Evolutionary conservation across 2,888 invertebrate species (phyloP).

Genomic region (Stenolophus ochropezus): DNA sequence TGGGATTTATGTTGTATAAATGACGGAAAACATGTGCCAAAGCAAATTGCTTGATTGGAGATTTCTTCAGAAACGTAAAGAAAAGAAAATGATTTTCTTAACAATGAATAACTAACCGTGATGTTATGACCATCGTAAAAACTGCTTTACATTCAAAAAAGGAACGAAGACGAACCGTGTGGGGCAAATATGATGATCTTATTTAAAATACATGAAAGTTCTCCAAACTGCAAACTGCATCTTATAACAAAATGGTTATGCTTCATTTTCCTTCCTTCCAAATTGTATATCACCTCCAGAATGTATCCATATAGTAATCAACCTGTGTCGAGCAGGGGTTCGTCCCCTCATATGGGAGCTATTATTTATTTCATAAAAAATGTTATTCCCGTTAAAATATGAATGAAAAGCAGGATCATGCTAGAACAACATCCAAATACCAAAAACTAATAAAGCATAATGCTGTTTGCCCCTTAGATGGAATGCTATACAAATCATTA

Average conservation of each 20-base stretch:
- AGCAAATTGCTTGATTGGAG: too few relatives aligned
- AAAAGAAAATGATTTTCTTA: too few relatives aligned
- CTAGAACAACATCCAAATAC: slow-evolving; percentile 24
- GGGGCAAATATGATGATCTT: too few relatives aligned
- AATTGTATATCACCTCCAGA: not conserved
- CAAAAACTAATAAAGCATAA: slow-evolving; percentile 39
- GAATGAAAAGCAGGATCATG: slow-evolving; percentile 13
- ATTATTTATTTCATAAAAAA: slow-evolving; percentile 36
- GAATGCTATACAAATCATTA: slow-evolving; percentile 43
- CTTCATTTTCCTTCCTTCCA: not conserved
- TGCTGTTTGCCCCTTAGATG: not conserved
- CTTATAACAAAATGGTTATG: not conserved
- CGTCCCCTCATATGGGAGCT: not conserved
- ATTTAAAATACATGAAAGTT: not conserved
- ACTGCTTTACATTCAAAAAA: too few relatives aligned
- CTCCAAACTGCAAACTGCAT: not conserved
- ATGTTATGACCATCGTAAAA: too few relatives aligned
- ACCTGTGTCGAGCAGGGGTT: not conserved
- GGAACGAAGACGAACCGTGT: too few relatives aligned
- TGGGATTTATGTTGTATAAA: too few relatives aligned
- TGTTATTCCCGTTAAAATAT: slow-evolving; percentile 14
- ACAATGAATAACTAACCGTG: too few relatives aligned
- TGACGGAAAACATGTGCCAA: too few relatives aligned
- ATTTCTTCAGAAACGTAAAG: too few relatives aligned
- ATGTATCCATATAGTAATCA: not conserved